A percentile compares a stretch with the other conserved stretches of the same genome.
Evolutionary conservation across 2,888 invertebrate species (phyloP).

Genomic region (Machimus atricapillus): DNA sequence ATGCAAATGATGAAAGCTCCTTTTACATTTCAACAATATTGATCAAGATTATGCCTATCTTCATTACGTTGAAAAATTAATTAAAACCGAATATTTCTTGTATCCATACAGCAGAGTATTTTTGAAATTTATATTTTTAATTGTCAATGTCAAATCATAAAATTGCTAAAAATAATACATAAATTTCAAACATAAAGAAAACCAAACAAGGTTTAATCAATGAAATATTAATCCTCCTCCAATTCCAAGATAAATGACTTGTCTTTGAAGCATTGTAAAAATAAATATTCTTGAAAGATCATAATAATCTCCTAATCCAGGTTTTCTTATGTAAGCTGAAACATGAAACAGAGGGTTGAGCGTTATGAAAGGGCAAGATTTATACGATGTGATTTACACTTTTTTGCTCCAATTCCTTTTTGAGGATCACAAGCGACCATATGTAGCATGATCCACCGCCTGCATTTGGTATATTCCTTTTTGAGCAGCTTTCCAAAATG

Average conservation of each 20-base stretch:
- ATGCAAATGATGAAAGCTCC: background rate
- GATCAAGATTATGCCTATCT: background rate
- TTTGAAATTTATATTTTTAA: background rate
- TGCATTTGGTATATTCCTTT: background rate
- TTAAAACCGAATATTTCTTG: background rate
- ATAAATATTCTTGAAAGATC: background rate
- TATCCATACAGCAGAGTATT: background rate
- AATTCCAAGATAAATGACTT: background rate
- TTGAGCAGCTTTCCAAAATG: slow-evolving; percentile 17
- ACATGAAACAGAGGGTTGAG: background rate
- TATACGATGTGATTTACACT: slow-evolving; percentile 17
- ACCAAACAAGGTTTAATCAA: background rate
- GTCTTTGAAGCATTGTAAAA: background rate
- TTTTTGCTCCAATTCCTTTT: background rate
- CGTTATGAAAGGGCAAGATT: slow-evolving; percentile 28
- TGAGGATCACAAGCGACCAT: background rate
- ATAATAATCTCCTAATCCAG: background rate
- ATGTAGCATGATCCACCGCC: background rate
- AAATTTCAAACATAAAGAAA: background rate
- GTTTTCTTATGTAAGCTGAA: background rate
- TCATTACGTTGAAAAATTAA: background rate
- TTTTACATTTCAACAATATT: background rate
- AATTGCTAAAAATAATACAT: background rate
- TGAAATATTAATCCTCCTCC: background rate
- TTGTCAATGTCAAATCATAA: background rate